phyloP scores from a whole-genome alignment of 2,888 invertebrate genomes.

The Anarsia innoxiella region DNA sequence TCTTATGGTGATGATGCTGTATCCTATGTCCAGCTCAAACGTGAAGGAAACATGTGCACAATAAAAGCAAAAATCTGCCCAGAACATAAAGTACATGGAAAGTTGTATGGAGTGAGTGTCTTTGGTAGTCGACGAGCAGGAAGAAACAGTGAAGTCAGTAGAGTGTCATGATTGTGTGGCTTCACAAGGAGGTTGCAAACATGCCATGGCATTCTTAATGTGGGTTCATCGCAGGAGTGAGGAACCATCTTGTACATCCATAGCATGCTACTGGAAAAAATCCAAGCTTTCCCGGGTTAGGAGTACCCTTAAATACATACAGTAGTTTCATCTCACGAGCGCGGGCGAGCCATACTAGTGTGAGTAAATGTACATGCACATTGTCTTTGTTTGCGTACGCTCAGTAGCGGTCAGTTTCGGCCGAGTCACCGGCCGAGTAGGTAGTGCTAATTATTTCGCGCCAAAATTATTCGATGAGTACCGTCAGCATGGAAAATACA shows the following conservation, averaged over 20 bases:
- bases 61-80: slow-evolving; percentile 26
- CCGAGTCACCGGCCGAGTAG: too few relatives aligned
- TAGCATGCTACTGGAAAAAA: slow-evolving; percentile 31
- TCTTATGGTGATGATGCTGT: too few relatives aligned
- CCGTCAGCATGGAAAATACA: too few relatives aligned
- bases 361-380: too few relatives aligned
- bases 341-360: too few relatives aligned
- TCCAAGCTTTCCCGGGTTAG: slow-evolving; percentile 28
- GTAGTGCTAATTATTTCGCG: too few relatives aligned
- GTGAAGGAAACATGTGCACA: too few relatives aligned
- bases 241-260: slow-evolving; percentile 27
- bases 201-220: slow-evolving; percentile 30
- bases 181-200: slow-evolving; percentile 29
- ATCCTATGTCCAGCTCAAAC: too few relatives aligned
- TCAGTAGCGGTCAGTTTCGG: too few relatives aligned
- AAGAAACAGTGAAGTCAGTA: slow-evolving; percentile 15
- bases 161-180: slow-evolving; percentile 28
- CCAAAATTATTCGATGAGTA: too few relatives aligned
- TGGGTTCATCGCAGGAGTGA: slow-evolving; percentile 33
- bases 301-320: slow-evolving; percentile 26
- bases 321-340: too few relatives aligned
- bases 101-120: slow-evolving; percentile 22
- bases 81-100: slow-evolving; percentile 28
- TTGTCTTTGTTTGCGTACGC: too few relatives aligned
- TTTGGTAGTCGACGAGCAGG: slow-evolving; percentile 24